Conservation (phyloP, 2,797 vertebrate species). For the Rhyacichthys aspro region DNA sequence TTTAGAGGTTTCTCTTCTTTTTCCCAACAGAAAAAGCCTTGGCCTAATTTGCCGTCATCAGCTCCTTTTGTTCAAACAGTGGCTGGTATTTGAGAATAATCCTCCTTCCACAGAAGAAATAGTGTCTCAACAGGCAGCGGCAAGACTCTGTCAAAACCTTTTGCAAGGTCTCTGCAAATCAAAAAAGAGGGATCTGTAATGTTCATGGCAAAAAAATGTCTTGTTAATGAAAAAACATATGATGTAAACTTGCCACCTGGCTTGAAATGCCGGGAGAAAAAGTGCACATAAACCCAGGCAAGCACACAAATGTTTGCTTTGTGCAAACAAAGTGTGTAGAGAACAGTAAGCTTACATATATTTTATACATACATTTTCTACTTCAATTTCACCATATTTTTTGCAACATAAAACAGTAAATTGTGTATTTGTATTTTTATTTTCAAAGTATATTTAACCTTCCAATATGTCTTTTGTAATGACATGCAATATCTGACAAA, state of each 20-base stretch:
- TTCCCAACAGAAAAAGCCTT: conserved; percentile 78
- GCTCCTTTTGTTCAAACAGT: conserved; percentile 84
- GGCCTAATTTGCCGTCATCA: conserved; percentile 87
- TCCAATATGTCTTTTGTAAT: conserved; percentile 77
- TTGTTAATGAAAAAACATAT: conserved; percentile 75
- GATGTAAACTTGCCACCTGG: conserved; percentile 69
- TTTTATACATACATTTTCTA: not conserved
- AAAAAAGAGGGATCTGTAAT: conserved; percentile 76
- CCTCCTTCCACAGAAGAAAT: conserved; percentile 83
- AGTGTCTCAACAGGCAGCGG: conserved; percentile 83
- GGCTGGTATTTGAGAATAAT: conserved; percentile 87
- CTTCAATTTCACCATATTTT: conserved; percentile 9
- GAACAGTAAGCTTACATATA: too few species aligned
- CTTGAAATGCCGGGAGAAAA: conserved; percentile 56
- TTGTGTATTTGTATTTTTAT: too few species aligned
- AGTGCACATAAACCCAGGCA: conserved; percentile 22
- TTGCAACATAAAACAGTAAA: conserved; percentile 13
- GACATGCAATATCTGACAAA: conserved; percentile 83
- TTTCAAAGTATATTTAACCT: conserved; percentile 71
- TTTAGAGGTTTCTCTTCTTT: conserved; percentile 71
- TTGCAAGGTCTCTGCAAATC: conserved; percentile 65
- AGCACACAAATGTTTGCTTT: too few species aligned
- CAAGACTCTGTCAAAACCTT: conserved; percentile 82
- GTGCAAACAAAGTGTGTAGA: too few species aligned
- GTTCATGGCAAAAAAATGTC: conserved; percentile 73